These are phyloP conservation scores for Opisthograptis luteolata DNA, from an alignment of 2,888 invertebrate species.

Conservation along the genomic window DNA sequence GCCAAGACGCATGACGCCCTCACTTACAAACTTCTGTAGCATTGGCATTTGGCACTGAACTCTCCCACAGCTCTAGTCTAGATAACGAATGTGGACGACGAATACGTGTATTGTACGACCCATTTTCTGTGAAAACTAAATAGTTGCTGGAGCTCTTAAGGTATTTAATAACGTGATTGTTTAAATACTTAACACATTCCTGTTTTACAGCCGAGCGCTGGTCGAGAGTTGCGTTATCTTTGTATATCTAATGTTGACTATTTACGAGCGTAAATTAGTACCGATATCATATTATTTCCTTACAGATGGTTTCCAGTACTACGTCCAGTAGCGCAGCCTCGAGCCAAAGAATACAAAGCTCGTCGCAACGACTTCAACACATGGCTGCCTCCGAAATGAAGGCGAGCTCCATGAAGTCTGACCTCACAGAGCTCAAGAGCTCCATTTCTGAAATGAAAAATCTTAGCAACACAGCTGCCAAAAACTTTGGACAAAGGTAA, in stretches of 20 bases:
- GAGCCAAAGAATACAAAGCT: conserved; percentile 85
- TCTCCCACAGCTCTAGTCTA: conserved; percentile 72
- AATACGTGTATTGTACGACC: conserved; percentile 41
- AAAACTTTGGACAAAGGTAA: conserved; percentile 78
- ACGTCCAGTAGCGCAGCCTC: conserved; percentile 85
- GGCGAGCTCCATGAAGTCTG: conserved; percentile 92
- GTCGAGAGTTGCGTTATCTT: neutral
- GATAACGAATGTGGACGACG: conserved; percentile 71
- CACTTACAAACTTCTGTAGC: conserved; percentile 69
- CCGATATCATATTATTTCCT: conserved; percentile 32
- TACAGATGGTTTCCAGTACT: conserved; percentile 83
- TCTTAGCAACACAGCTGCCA: conserved; percentile 77
- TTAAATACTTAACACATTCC: conserved; percentile 3
- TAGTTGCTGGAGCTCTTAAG: conserved; percentile 30
- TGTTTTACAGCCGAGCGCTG: neutral
- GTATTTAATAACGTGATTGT: conserved; percentile 18
- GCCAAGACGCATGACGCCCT: conserved; percentile 80
- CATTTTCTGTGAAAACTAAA: conserved; percentile 11
- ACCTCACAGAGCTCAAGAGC: conserved; percentile 90
- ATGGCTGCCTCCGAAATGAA: conserved; percentile 89
- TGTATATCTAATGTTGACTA: neutral
- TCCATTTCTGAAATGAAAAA: conserved; percentile 95
- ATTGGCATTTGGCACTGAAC: conserved; percentile 83
- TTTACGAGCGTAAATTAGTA: neutral
- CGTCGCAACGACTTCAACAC: conserved; percentile 81